Percentiles rank a stretch among this genome's conserved stretches.
Evolutionary conservation across 1,140 invertebrate species (phyloP).

Genomic region (Microplitis demolitor): DNA sequence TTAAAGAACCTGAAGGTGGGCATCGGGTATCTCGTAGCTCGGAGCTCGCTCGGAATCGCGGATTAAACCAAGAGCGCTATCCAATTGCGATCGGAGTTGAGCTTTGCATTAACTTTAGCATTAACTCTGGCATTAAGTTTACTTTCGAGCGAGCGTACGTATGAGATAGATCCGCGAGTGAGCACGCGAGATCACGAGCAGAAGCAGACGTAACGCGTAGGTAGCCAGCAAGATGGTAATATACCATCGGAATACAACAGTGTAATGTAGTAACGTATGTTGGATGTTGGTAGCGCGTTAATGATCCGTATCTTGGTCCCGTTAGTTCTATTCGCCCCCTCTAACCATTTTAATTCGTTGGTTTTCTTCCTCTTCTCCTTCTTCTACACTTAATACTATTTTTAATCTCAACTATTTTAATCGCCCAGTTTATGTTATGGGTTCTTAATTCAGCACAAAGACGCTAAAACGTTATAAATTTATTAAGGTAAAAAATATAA

Average conservation of each 20-base stretch:
- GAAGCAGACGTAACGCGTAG: conserved; percentile 7
- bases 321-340: conserved; percentile 34
- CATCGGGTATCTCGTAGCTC: too few species aligned
- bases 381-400: conserved; percentile 18
- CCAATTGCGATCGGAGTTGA: too few species aligned
- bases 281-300: conserved; percentile 36
- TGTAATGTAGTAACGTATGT: conserved; percentile 5
- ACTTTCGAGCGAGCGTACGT: too few species aligned
- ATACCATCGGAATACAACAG: not conserved
- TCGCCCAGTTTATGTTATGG: too few species aligned
- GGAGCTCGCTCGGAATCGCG: too few species aligned
- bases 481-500: too few species aligned
- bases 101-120: too few species aligned
- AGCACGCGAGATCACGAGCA: conserved; percentile 16
- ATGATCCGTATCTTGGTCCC: conserved; percentile 55
- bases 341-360: conserved; percentile 16
- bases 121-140: too few species aligned
- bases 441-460: too few species aligned
- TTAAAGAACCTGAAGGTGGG: not conserved
- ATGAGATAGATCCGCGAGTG: not conserved
- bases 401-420: not conserved
- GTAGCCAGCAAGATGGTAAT: not conserved
- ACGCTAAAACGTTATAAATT: too few species aligned
- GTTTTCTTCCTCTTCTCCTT: conserved; percentile 27
- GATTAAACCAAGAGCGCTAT: too few species aligned